Percentiles rank a stretch among this genome's conserved stretches.
Conservation (phyloP, 2,113 vertebrate genomes). For the Labeo catla region DNA sequence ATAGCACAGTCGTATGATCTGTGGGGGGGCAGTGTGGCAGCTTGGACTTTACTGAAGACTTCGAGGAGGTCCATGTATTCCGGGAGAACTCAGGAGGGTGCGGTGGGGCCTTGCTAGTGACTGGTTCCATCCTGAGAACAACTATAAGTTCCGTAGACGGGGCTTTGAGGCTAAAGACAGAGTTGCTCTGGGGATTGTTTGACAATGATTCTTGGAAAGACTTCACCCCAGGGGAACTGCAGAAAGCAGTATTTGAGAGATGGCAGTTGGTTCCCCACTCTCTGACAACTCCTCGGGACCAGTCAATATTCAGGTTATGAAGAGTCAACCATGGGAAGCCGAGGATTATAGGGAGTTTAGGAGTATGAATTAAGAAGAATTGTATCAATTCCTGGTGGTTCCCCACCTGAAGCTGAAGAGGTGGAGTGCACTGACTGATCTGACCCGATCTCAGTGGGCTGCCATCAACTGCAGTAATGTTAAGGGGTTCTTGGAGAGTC, state of each 20-base stretch:
- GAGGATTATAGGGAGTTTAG: not conserved
- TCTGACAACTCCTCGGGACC: not conserved
- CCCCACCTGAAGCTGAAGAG: not conserved
- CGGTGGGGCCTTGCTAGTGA: not conserved
- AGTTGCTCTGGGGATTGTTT: not conserved
- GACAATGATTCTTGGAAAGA: too few relatives aligned
- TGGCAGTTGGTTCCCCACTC: not conserved
- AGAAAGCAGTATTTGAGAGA: not conserved
- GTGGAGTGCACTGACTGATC: too few relatives aligned
- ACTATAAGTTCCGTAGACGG: not conserved
- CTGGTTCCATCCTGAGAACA: not conserved
- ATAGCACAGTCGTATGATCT: not conserved
- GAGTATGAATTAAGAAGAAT: not conserved
- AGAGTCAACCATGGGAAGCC: not conserved
- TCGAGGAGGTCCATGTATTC: not conserved
- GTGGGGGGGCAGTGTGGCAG: not conserved
- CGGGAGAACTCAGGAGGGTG: not conserved
- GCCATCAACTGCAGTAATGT: too few relatives aligned
- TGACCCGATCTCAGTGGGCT: too few relatives aligned
- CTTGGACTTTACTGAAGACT: conserved; percentile 4
- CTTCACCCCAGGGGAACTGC: not conserved
- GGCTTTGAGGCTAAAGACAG: not conserved
- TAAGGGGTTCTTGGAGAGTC: too few relatives aligned
- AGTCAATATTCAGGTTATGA: not conserved
- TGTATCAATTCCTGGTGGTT: not conserved